Evolutionary conservation across 2,113 vertebrate species (phyloP), one percentile per base, ranked within the genome.

Genomic region (Puma concolor): DNA sequence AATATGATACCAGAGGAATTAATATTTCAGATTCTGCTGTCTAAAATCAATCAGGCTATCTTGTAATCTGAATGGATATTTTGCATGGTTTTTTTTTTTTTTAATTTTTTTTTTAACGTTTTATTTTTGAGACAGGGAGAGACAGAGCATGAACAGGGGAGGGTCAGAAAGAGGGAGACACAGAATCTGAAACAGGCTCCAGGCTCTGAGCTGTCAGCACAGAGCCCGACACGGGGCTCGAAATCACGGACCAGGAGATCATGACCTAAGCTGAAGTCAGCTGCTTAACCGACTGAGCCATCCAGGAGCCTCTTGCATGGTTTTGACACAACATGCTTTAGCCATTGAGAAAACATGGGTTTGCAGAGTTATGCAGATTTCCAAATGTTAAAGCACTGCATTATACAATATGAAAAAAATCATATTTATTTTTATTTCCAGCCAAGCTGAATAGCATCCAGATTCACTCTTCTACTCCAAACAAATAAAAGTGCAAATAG

Each of bases 31-130:
- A 76, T 1, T 86, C 4, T 44, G 8, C 11, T 44, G 31, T 14
- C 38, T 93, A 85, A 94, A 66, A 66, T 38, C 21, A 88, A 11
- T 54, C 69, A 16, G 0, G 38, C 11, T 89, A 5, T 74, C 38
- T 87, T 85, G 31, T 33, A 72, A 94, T 82, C 77, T 89, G 21
- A 89, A 52, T 92, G 12, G 21, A n/a, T 85, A 71, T 64, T 95
- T 93, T 69, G 44, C 44, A 44, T 44, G 7, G 0, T 44, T 41
- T 9, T 44, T 44, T 9, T 44, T 44, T 44, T 44, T 44, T 44
- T 44, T 44, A 1, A 44, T 0, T 44, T 44, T 44, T 8, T 44
- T 44, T 44, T 44, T 44, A 44, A 44, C 7, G 7, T 44, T 44
- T 44, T 44, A 44, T 44, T 44, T 44, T 44, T 44, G 44, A 44